Evolutionary conservation across 2,797 vertebrate species (phyloP), one percentile per base, ranked within the genome.

Genomic region (Eutrigla gurnardus): DNA sequence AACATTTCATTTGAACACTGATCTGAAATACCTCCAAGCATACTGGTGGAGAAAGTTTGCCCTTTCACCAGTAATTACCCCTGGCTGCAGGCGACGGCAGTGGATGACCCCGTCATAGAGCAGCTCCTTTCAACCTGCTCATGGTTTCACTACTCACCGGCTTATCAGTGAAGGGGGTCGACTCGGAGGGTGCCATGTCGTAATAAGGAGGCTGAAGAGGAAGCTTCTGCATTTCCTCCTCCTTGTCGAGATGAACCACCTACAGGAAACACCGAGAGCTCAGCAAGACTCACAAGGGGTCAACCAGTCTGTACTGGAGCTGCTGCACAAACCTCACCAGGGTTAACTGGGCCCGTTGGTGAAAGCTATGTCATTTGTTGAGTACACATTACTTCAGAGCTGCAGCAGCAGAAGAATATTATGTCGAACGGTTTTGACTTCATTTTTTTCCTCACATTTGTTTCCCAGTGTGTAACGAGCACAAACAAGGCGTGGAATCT

Each of bases 201-300:
- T 96, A 98, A 93, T 97, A 98, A 15, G 94, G 94, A 43, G 95
- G 86, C 91, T 97, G 96, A 14, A 96, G 93, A 42, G 96, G 94
- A 78, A 96, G 92, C 85, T 96, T 96, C 94, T 96, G 95, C 69
- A 95, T 94, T 77, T 97, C 96, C 74, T 96, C 96, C 5, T 96
- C 93, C 88, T 93, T 96, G 91, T 97, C 96, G 63, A 97, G 91
- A 87, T 96, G 95, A 82, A 97, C 96, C 78, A 97, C 95, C 97
- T 98, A 89, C 13, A 82, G 75, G 83, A 85, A 72, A 89, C 68
- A 86, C 73, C 69, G 80, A 80, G 75, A 86, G 75, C 74, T 89
- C 86, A 89, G 76, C 69, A 53, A 75, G 49, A 76, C 57, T 67
- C 47, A 50, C 57, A 61, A 77, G 42, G 55, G 61, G 42, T 60